phyloP scores from a whole-genome alignment of 23 tunicate genomes.

The Aplidium turbinatum region DNA sequence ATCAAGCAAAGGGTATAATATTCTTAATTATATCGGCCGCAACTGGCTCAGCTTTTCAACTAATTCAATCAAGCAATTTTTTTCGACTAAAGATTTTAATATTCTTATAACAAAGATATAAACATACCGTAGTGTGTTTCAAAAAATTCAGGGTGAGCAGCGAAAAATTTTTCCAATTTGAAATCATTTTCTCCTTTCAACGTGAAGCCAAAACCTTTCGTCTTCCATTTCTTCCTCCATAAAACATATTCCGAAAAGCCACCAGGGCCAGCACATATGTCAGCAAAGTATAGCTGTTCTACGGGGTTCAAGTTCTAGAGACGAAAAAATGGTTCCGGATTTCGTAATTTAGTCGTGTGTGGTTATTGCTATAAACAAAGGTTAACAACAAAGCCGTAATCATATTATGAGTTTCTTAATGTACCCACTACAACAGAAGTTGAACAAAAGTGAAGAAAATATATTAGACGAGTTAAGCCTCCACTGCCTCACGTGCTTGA shows the following conservation, averaged over 20 bases:
- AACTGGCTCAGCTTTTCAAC: not conserved
- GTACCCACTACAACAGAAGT: too few species aligned
- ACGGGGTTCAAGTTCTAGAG: conserved; percentile 37
- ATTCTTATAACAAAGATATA: too few species aligned
- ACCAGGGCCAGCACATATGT: conserved; percentile 96
- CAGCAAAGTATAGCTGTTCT: conserved; percentile 86
- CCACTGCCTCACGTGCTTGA: too few species aligned
- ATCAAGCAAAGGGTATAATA: too few species aligned
- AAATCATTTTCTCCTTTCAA: conserved; percentile 85
- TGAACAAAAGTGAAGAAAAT: too few species aligned
- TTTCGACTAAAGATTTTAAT: too few species aligned
- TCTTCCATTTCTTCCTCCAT: conserved; percentile 82
- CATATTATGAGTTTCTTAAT: too few species aligned
- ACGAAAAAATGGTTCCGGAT: not conserved
- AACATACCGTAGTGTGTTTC: conserved; percentile 92
- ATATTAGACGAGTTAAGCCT: too few species aligned
- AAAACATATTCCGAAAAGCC: conserved; percentile 91
- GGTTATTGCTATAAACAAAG: too few species aligned
- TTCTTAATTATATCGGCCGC: too few species aligned
- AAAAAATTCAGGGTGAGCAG: conserved; percentile 78
- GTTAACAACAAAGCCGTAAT: too few species aligned
- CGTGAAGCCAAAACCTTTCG: conserved; percentile 93
- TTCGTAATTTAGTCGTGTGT: too few species aligned
- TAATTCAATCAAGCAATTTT: not conserved
- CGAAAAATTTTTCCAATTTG: conserved; percentile 69